These are phyloP conservation scores for Leptogaster cylindrica DNA, from an alignment of 2,888 invertebrate genomes.

Conservation along the genomic window DNA sequence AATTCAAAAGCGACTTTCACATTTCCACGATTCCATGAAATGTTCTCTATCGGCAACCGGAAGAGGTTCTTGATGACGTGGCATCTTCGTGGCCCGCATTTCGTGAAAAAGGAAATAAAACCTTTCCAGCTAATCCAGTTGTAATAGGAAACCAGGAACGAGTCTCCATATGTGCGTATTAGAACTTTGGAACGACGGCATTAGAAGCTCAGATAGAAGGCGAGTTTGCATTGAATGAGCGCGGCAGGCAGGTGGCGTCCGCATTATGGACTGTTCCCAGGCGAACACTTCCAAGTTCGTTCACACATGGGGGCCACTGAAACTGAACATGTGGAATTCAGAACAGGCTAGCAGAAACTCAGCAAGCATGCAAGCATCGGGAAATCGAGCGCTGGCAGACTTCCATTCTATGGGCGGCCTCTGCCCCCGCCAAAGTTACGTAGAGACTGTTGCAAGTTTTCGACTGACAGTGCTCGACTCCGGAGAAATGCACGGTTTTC, in stretches of 20 bases:
- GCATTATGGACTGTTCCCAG: background rate
- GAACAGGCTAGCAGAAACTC: slow-evolving; percentile 39
- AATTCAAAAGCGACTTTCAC: too few relatives aligned
- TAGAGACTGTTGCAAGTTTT: too few relatives aligned
- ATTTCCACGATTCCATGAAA: too few relatives aligned
- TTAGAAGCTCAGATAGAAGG: background rate
- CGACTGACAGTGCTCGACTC: too few relatives aligned
- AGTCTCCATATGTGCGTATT: background rate
- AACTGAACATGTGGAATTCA: slow-evolving; percentile 46
- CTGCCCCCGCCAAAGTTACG: too few relatives aligned
- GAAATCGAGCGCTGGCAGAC: background rate
- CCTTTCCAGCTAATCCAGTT: slow-evolving; percentile 21
- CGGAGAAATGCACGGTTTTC: too few relatives aligned
- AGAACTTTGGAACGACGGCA: background rate
- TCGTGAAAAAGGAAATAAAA: slow-evolving; percentile 18
- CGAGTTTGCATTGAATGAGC: background rate
- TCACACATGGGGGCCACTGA: slow-evolving; percentile 43
- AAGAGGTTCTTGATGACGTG: too few relatives aligned
- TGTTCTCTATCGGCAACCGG: too few relatives aligned
- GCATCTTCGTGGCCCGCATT: too few relatives aligned
- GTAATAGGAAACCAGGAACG: slow-evolving; percentile 23
- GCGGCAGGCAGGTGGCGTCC: background rate
- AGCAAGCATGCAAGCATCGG: background rate
- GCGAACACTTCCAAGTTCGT: slow-evolving; percentile 32
- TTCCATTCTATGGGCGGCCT: slow-evolving; percentile 10